A percentile compares a stretch with the other conserved stretches of the same genome.
Conservation (phyloP, 2,888 invertebrate genomes). For the Andrena haemorrhoa region DNA sequence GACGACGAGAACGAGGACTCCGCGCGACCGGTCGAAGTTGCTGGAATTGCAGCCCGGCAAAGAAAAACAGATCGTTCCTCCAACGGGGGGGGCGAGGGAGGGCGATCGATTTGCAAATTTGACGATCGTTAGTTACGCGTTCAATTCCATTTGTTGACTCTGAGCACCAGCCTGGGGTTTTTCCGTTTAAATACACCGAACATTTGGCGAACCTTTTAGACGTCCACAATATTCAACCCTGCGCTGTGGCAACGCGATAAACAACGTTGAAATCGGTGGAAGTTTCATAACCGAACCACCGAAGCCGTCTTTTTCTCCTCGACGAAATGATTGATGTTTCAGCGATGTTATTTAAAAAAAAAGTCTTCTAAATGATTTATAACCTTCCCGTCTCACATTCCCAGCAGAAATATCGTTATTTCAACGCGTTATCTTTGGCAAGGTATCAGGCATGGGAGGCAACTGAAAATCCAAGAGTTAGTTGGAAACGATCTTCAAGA, state of each 20-base stretch:
- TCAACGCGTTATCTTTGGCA: conserved; percentile 10
- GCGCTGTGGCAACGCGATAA: too few relatives aligned
- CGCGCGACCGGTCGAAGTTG: conserved; percentile 47
- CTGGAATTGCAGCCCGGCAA: conserved; percentile 34
- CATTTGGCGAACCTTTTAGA: too few relatives aligned
- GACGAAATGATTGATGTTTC: not conserved
- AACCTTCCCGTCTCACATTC: too few relatives aligned
- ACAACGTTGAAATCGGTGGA: too few relatives aligned
- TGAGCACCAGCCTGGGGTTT: not conserved
- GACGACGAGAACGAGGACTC: conserved; percentile 71
- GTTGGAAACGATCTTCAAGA: conserved; percentile 18
- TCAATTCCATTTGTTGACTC: conserved; percentile 12
- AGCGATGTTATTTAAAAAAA: not conserved
- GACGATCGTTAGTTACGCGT: conserved; percentile 14
- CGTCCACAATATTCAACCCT: too few relatives aligned
- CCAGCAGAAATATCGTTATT: conserved; percentile 31
- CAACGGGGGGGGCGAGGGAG: too few relatives aligned
- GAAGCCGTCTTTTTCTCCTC: too few relatives aligned
- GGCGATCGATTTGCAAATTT: conserved; percentile 16
- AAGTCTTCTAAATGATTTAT: too few relatives aligned
- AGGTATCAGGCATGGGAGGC: not conserved
- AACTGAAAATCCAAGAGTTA: conserved; percentile 25
- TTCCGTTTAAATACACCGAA: not conserved
- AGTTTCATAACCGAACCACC: too few relatives aligned
- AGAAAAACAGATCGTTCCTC: conserved; percentile 48